A percentile compares a stretch with the other conserved stretches of the same genome.
These are phyloP conservation scores for Toxotes lorentzi DNA, from an alignment of 2,797 vertebrate genomes.

Conservation along the genomic window DNA sequence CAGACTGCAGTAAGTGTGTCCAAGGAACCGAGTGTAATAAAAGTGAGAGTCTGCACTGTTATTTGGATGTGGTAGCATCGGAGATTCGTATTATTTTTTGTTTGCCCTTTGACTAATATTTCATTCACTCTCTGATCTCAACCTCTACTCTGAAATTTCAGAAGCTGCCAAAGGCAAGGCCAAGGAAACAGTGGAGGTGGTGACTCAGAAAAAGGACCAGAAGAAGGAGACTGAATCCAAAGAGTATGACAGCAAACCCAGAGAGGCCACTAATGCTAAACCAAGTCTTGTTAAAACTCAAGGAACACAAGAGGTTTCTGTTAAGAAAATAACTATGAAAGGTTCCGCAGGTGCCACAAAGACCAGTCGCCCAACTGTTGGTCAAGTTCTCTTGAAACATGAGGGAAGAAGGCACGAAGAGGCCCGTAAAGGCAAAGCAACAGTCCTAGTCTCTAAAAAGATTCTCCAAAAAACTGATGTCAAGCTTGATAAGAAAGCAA, in stretches of 20 bases:
- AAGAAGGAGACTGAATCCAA: slow-evolving; percentile 61
- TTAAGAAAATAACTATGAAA: slow-evolving; percentile 64
- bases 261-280: slow-evolving; percentile 54
- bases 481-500: slow-evolving; percentile 64
- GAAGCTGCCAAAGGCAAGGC: slow-evolving; percentile 67
- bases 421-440: slow-evolving; percentile 69
- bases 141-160: slow-evolving; percentile 57
- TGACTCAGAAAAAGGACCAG: slow-evolving; percentile 66
- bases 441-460: slow-evolving; percentile 53
- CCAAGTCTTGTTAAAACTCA: slow-evolving; percentile 48
- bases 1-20: slow-evolving; percentile 85
- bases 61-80: neutral
- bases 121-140: slow-evolving; percentile 19
- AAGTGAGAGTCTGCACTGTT: slow-evolving; percentile 47
- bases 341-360: slow-evolving; percentile 48
- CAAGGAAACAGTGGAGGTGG: slow-evolving; percentile 63
- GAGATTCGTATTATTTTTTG: neutral
- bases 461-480: slow-evolving; percentile 45
- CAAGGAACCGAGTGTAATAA: slow-evolving; percentile 74
- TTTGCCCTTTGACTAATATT: slow-evolving; percentile 22
- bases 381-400: slow-evolving; percentile 68
- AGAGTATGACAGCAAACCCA: slow-evolving; percentile 61
- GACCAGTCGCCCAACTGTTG: slow-evolving; percentile 55
- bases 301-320: slow-evolving; percentile 50
- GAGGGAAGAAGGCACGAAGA: slow-evolving; percentile 69